A percentile compares a stretch with the other conserved stretches of the same genome.
Evolutionary conservation across 2,888 invertebrate genomes (phyloP).

Genomic region (Zygothrica quintamaculata): DNA sequence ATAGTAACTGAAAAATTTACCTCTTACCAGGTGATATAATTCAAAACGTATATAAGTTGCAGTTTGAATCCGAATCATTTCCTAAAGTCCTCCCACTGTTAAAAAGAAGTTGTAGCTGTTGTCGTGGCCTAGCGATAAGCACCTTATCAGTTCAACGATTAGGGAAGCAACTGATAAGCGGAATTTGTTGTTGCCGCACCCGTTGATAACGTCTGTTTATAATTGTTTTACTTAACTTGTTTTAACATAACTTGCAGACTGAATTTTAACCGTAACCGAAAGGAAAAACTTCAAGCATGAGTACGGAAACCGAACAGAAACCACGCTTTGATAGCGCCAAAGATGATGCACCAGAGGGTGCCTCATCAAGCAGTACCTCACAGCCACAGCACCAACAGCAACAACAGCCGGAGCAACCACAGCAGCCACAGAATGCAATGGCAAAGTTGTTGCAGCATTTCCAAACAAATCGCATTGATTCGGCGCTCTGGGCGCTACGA

Average conservation of each 20-base stretch:
- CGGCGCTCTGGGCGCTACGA: constrained; percentile 94
- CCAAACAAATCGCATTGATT: constrained; percentile 93
- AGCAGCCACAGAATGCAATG: constrained; percentile 66
- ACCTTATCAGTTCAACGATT: constrained; percentile 45
- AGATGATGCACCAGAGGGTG: constrained; percentile 37
- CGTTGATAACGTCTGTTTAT: constrained; percentile 44
- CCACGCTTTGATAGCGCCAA: constrained; percentile 56
- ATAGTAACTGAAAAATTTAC: background rate
- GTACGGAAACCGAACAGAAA: constrained; percentile 66
- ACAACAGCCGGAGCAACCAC: constrained; percentile 54
- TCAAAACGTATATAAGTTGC: constrained; percentile 8
- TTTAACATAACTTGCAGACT: constrained; percentile 29
- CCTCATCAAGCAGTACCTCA: constrained; percentile 29
- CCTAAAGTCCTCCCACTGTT: constrained; percentile 3
- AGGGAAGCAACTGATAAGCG: constrained; percentile 39
- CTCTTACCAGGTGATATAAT: background rate
- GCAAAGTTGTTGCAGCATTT: constrained; percentile 88
- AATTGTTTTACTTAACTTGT: constrained; percentile 8
- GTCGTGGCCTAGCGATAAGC: background rate
- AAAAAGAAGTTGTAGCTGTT: background rate
- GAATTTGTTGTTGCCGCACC: constrained; percentile 18
- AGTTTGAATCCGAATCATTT: constrained; percentile 6
- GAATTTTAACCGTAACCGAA: constrained; percentile 4
- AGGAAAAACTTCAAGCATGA: constrained; percentile 58
- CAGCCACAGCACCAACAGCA: constrained; percentile 38